These are phyloP conservation scores for Drosophila longiperda DNA, from an alignment of 2,888 invertebrate genomes.

Conservation along the genomic window DNA sequence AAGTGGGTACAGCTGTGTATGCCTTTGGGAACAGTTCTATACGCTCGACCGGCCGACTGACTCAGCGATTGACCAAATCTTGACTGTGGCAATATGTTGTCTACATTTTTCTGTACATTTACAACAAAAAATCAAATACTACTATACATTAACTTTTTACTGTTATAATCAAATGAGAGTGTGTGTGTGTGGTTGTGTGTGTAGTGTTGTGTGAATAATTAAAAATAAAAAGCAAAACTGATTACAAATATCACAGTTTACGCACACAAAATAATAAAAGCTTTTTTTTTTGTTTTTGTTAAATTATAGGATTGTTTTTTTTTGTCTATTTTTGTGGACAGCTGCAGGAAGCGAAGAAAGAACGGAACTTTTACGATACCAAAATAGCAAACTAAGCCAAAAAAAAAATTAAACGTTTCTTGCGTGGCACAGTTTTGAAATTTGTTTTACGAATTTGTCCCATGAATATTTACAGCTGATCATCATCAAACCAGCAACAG, in stretches of 20 bases:
- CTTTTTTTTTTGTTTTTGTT: slow-evolving; percentile 24
- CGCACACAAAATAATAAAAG: slow-evolving; percentile 10
- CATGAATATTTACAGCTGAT: slow-evolving; percentile 13
- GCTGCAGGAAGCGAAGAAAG: slow-evolving; percentile 12
- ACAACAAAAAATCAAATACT: slow-evolving; percentile 17
- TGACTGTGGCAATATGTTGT: slow-evolving; percentile 64
- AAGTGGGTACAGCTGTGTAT: slow-evolving; percentile 54
- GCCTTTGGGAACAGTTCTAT: slow-evolving; percentile 64
- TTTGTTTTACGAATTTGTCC: not conserved
- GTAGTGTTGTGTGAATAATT: slow-evolving; percentile 3
- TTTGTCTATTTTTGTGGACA: slow-evolving; percentile 12
- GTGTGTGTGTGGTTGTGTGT: slow-evolving; percentile 11
- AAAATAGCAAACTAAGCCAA: slow-evolving; percentile 34
- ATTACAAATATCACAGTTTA: slow-evolving; percentile 1
- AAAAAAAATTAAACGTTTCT: slow-evolving; percentile 14
- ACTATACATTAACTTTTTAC: slow-evolving; percentile 66
- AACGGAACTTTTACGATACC: slow-evolving; percentile 39
- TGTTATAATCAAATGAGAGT: slow-evolving; percentile 50
- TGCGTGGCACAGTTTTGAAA: slow-evolving; percentile 11
- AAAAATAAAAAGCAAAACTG: slow-evolving; percentile 22
- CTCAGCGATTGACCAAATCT: slow-evolving; percentile 25
- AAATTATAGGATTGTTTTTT: slow-evolving; percentile 39
- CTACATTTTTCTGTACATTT: slow-evolving; percentile 38
- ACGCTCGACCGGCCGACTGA: slow-evolving; percentile 20
- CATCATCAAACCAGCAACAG: not conserved